Base-by-base conservation (phyloP, 2,797 vertebrate genomes). In the Lepus oiostolus region DNA sequence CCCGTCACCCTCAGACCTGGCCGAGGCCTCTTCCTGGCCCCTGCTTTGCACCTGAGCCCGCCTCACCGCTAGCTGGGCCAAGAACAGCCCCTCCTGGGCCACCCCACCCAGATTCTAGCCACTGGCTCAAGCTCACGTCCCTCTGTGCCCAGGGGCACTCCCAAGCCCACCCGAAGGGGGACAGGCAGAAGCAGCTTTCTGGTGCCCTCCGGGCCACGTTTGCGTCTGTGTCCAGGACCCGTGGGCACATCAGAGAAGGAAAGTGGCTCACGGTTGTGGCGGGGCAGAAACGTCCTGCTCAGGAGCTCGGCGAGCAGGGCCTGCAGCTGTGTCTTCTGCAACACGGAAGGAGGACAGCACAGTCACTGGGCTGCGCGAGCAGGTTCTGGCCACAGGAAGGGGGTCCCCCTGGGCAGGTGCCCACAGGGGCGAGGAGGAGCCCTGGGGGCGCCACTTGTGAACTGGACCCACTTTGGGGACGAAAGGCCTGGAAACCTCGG, bases 141-240 rank as follows among this genome's bases (percentile, higher is more conserved):
- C 30, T 28, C 68, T 35, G 28, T 13, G 28, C 28, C 12, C 0
- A 0, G 21, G 52, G 52, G 32, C 13, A 7, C 1, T 42, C 30
- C 62, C 42, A 62, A 71, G 42, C 47, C 28, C 4, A 35, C 12
- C 50, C 68, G 12, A 19, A 65, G 85, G 22, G 52, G 28, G 52
- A 58, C 17, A 67, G 71, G 67, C 4, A 8, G n/a, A 67, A 83
- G 47, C 77, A 28, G 71, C 70, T 68, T 24, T 47, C 52, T 10
- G 5, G 0, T 7, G n/a, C 11, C 58, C 42, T 54, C 28, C 9
- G 11, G 24, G 70, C 21, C 16, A 14, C 4, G 54, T 52, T 7
- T 4, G 17, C 4, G 65, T 58, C 22, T 42, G n/a, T 67, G 17
- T n/a, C 2, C 5, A 58, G 50, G 1, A 5, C 4, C 0, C n/a